Evolutionary conservation across 2,797 vertebrate species (phyloP), one percentile per base, ranked within the genome.

Genomic region (Amniataba percoides): DNA sequence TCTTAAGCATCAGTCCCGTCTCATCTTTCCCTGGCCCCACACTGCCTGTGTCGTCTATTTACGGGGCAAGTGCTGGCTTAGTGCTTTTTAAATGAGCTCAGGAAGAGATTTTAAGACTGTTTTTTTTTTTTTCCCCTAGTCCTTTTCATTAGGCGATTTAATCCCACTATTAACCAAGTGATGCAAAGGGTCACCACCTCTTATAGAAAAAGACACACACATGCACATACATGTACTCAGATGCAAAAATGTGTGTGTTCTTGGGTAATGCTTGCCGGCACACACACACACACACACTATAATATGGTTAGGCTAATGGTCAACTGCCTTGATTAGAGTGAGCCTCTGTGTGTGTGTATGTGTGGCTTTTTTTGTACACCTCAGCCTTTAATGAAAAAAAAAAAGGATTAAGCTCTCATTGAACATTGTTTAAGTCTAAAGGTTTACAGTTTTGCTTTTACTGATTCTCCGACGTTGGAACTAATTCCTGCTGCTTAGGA

Each of bases 81-180:
- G 14, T 78, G 66, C 43, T 71, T 84, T 81, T 71, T 58, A 87
- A 82, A 83, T 56, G 43, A 85, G 74, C 65, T 70, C 53, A 48
- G 62, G 43, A 84, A 42, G 60, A 76, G n/a, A 66, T 64, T 62
- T 66, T 51, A 48, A 77, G 71, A 59, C 51, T 25, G 60, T 14
- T 53, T 74, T 56, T 36, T 61, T 25, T 55, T 25, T 2, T 31
- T 31, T 31, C 3, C 3, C 23, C 5, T 16, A 34, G 52, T 36
- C 62, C 39, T 62, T 71, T 84, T 84, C 75, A 81, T 88, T 74
- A 74, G 31, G 16, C 13, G 18, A 66, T 76, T 81, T 68, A 85
- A 84, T 85, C 60, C 69, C 15, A 31, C 53, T 48, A 23, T 77
- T 70, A 73, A 15, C 70, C 57, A 65, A 77, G 40, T 40, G 64